phyloP scores from a whole-genome alignment of 92 coral and sea anemone species.

The Parazoanthus atlanticus region DNA sequence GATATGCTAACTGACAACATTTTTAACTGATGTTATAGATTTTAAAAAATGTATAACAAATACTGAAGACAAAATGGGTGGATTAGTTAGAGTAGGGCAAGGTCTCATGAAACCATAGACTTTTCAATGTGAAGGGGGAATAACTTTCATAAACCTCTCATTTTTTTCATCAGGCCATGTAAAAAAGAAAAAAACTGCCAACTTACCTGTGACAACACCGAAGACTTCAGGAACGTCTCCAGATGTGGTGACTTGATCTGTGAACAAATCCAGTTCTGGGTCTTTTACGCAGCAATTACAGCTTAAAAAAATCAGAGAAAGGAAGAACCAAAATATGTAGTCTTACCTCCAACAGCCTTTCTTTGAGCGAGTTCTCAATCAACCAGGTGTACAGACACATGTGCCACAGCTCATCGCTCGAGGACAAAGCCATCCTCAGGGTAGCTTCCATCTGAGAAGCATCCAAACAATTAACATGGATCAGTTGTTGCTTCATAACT shows the following conservation, averaged over 20 bases:
- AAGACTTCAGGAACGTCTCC: slow-evolving; percentile 71
- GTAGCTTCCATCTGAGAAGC: slow-evolving; percentile 80
- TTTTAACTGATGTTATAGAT: too few species aligned
- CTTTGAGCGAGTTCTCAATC: slow-evolving; percentile 88
- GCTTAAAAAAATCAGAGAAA: background rate
- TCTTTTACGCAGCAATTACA: background rate
- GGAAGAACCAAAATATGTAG: background rate
- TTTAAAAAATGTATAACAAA: too few species aligned
- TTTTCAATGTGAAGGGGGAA: too few species aligned
- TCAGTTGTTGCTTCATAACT: too few species aligned
- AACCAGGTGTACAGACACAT: slow-evolving; percentile 90
- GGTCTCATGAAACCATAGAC: too few species aligned
- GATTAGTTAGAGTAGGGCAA: too few species aligned
- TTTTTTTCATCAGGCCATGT: too few species aligned
- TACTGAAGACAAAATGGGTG: too few species aligned
- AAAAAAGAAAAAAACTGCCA: background rate
- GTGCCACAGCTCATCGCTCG: slow-evolving; percentile 92
- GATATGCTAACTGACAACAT: too few species aligned
- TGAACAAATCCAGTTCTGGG: background rate
- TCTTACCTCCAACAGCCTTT: slow-evolving; percentile 85
- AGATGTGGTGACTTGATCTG: slow-evolving; percentile 76
- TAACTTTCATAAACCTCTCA: background rate
- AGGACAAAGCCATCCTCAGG: slow-evolving; percentile 75
- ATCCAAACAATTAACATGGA: background rate
- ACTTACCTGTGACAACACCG: slow-evolving; percentile 62